Evolutionary conservation across 92 coral and sea anemone genomes (phyloP), one percentile per base, ranked within the genome.

Genomic region (Chrysogorgia sp.): DNA sequence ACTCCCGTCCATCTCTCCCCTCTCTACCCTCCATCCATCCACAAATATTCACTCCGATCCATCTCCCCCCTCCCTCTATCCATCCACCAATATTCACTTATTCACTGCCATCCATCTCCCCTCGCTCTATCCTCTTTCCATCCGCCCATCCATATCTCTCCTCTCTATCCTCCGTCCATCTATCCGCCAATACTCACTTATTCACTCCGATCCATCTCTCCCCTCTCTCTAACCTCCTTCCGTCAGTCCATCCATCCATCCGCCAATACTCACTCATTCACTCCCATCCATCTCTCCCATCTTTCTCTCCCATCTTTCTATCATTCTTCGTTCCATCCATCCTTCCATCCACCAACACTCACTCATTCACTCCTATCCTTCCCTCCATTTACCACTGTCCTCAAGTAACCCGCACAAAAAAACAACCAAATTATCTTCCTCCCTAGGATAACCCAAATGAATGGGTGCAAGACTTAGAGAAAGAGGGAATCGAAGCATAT

Each of bases 401-500:
- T 30, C 25, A 23, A n/a, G 33, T 23, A 67, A 12, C 21, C 37
- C 24, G 0, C 35, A 1, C 63, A 43, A 43, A 24, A 53, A 9
- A 22, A 0, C 10, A 40, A 47, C 47, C 19, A 29, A 30, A 14
- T 1, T 58, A 8, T 28, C 25, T 28, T 2, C 52, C 32, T 25
- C 37, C 47, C 0, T 63, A 94, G 98, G 98, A 94, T 70, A 63
- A 91, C 67, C 98, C 98, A 34, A 64, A 22, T 55, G 98, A 91
- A 58, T 96, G 92, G 58, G 84, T 74, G 19, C 81, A 60, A 78
- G 98, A 77, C 20, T 88, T 94, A 12, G 90, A 87, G 30, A 87
- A 81, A 77, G 97, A 94, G 78, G 90, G 90, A 43, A 88, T 94
- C 33, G 92, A 87, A 48, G 88, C 92, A 2, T 94, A 94, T 81